Percentiles rank a stretch among this genome's conserved stretches.
phyloP scores from a whole-genome alignment of 2,797 vertebrate species.

The Eutrigla gurnardus region DNA sequence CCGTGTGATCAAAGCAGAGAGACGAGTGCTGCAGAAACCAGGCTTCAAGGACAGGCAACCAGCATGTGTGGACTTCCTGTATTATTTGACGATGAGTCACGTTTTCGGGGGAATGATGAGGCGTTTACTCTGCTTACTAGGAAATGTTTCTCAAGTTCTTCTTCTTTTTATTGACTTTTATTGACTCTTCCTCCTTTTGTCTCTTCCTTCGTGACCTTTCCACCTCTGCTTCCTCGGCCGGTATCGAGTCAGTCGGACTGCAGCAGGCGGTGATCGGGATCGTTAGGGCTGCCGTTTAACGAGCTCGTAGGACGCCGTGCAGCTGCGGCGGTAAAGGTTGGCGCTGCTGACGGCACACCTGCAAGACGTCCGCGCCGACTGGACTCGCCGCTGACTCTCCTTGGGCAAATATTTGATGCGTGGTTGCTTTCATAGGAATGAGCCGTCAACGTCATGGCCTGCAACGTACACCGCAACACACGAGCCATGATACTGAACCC shows the following conservation, averaged over 20 bases:
- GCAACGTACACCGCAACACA: slow-evolving; percentile 58
- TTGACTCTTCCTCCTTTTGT: slow-evolving; percentile 6
- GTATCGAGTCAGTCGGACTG: slow-evolving; percentile 50
- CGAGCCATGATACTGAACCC: slow-evolving; percentile 60
- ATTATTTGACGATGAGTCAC: slow-evolving; percentile 26
- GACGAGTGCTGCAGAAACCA: slow-evolving; percentile 13
- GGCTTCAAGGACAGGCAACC: slow-evolving; percentile 5
- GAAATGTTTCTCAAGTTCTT: slow-evolving; percentile 14
- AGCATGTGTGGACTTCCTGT: slow-evolving; percentile 5
- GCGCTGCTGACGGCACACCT: slow-evolving; percentile 38
- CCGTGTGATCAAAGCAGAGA: slow-evolving; percentile 55
- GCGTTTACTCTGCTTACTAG: slow-evolving; percentile 18
- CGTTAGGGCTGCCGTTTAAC: slow-evolving; percentile 73
- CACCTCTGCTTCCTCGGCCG: slow-evolving; percentile 20
- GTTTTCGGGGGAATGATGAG: slow-evolving; percentile 1
- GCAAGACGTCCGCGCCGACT: slow-evolving; percentile 64
- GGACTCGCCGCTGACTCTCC: slow-evolving; percentile 72
- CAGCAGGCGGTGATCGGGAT: slow-evolving; percentile 64
- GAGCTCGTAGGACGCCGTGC: slow-evolving; percentile 50
- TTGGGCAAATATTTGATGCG: slow-evolving; percentile 66
- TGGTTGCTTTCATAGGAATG: slow-evolving; percentile 64
- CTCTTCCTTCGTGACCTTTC: slow-evolving; percentile 10
- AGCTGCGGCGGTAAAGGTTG: slow-evolving; percentile 56
- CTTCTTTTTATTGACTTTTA: slow-evolving; percentile 33
- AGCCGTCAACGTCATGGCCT: slow-evolving; percentile 53